Percentiles rank a stretch among this genome's conserved stretches.
Evolutionary conservation across 2,797 vertebrate species (phyloP).

Genomic region (Argyrosomus regius): DNA sequence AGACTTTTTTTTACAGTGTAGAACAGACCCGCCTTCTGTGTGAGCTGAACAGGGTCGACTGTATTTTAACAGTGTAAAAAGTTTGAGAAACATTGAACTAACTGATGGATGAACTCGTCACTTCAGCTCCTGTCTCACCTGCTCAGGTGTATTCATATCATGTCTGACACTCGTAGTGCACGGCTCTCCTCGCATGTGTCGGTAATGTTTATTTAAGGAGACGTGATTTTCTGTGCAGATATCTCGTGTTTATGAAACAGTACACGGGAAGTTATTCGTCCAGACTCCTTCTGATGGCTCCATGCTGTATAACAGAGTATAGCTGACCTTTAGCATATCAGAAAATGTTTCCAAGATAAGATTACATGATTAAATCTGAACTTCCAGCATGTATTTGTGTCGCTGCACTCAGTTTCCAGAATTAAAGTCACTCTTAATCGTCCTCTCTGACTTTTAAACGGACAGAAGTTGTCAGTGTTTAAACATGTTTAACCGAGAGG

Average conservation of each 20-base stretch:
- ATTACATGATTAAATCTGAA: background rate
- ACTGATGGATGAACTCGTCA: background rate
- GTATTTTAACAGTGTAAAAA: too few relatives aligned
- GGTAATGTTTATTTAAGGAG: background rate
- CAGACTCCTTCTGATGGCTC: background rate
- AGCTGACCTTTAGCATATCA: background rate
- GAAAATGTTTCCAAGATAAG: background rate
- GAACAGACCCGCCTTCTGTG: too few relatives aligned
- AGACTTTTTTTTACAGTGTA: too few relatives aligned
- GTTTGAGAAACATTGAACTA: background rate
- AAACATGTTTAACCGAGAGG: background rate
- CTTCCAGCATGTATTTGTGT: background rate
- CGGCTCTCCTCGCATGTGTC: background rate
- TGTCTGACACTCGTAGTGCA: background rate
- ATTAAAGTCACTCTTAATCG: background rate
- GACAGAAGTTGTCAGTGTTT: background rate
- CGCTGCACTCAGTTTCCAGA: background rate
- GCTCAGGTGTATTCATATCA: background rate
- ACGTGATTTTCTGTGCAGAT: background rate
- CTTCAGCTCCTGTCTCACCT: background rate
- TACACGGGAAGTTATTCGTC: conserved; percentile 29
- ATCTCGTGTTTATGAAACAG: background rate
- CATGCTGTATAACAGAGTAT: accelerated
- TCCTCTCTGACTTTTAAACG: background rate
- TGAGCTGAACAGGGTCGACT: too few relatives aligned